Base-by-base conservation (phyloP, 2,888 invertebrate genomes). In the Asteroscopus sphinx region DNA sequence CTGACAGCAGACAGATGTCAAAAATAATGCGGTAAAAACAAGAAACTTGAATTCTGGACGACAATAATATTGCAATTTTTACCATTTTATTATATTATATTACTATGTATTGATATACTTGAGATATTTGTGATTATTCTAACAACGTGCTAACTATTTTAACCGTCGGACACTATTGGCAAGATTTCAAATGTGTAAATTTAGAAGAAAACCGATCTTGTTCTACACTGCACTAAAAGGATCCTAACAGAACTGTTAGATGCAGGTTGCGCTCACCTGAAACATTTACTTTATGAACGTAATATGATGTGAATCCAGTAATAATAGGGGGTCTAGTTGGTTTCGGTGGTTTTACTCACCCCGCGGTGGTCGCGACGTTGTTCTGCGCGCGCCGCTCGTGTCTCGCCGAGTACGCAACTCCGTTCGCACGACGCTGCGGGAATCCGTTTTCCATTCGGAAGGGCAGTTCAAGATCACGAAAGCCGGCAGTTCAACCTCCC, bases 381-480 rank as follows among this genome's bases (percentile, higher is more conserved):
- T 80, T 83, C 79, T 91, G 91, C 91, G 91, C 91, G 90, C 90
- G 91, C 85, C 87, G 81, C 64, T 85, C 79, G 85, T 83, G 78
- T 76, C 83, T 84, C 82, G 54, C 72, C 61, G 70, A 75, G 78
- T 91, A 90, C 94, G 93, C 92, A 90, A 87, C 88, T 86, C 90
- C 77, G 83, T 74, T 65, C 79, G 79, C 68, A 55, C 82, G 73
- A 71, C 85, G 82, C 83, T 87, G 88, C 85, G 87, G 86, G 83
- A 86, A 87, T 84, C 85, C 83, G 81, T 83, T 90, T 92, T 89
- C 87, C 86, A 85, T 85, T 81, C 82, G 87, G 88, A 94, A 94
- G 94, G 94, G 92, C 94, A 93, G 90, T 91, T 94, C 94, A 94
- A 94, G 94, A 92, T 92, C 94, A 93, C 88, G 83, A 85, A 85